These are phyloP conservation scores for Aricia artaxerxes DNA, from an alignment of 2,888 invertebrate genomes.

Conservation along the genomic window DNA sequence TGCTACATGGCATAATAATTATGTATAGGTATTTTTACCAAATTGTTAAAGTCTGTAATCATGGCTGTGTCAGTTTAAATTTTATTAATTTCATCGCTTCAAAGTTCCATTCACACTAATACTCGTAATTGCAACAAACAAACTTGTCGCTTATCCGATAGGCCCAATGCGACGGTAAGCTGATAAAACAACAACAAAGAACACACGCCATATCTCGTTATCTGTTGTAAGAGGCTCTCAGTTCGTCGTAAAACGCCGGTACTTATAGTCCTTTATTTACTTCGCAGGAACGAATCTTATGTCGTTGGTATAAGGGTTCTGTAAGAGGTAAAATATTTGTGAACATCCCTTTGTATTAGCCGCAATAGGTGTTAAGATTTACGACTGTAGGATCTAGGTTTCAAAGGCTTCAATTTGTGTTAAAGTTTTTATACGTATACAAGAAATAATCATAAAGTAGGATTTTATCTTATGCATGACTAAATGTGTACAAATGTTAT, in stretches of 20 bases:
- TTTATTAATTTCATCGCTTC: too few relatives aligned
- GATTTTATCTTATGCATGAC: neutral
- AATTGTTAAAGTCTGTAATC: too few relatives aligned
- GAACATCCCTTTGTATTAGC: neutral
- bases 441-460: neutral
- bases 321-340: neutral
- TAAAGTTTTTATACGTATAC: neutral
- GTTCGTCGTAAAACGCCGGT: neutral
- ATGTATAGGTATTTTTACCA: too few relatives aligned
- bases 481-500: too few relatives aligned
- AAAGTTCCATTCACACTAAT: neutral
- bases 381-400: neutral
- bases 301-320: neutral
- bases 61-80: too few relatives aligned
- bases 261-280: neutral
- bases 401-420: neutral
- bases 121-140: neutral
- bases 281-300: neutral
- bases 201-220: constrained; percentile 1
- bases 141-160: neutral
- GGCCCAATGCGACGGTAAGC: neutral
- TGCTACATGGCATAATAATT: too few relatives aligned
- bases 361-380: neutral
- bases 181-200: constrained; percentile 14
- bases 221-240: constrained; percentile 1